Conservation (phyloP, 2,113 vertebrate genomes). For the Lamprologus tigripictilis region DNA sequence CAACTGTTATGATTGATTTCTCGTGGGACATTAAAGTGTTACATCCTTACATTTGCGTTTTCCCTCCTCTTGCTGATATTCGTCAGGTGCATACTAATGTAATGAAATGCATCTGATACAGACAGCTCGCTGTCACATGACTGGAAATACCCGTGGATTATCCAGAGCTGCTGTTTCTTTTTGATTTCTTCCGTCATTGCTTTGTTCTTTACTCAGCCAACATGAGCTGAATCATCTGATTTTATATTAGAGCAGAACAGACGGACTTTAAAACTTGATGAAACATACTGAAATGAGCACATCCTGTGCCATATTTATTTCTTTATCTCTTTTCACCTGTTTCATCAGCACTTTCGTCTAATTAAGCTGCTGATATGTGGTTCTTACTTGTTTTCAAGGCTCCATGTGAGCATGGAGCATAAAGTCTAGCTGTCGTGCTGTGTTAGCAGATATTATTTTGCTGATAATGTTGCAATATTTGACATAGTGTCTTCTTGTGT, state of each 20-base stretch:
- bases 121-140: background rate
- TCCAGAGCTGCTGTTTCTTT: background rate
- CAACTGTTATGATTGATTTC: background rate
- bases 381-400: background rate
- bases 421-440: background rate
- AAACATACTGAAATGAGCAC: background rate
- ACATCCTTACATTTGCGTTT: background rate
- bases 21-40: background rate
- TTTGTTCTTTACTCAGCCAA: background rate
- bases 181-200: background rate
- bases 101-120: background rate
- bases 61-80: background rate
- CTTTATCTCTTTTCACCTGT: background rate
- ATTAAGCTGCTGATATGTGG: background rate
- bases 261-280: background rate
- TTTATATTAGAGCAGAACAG: background rate
- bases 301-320: background rate
- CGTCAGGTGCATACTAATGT: background rate
- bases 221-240: background rate
- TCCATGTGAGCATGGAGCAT: background rate
- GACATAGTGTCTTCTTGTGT: background rate
- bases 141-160: background rate
- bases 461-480: background rate
- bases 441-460: background rate
- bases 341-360: background rate